These are phyloP conservation scores for Pseudopodoces humilis DNA, from an alignment of 2,113 vertebrate species.

Conservation along the genomic window DNA sequence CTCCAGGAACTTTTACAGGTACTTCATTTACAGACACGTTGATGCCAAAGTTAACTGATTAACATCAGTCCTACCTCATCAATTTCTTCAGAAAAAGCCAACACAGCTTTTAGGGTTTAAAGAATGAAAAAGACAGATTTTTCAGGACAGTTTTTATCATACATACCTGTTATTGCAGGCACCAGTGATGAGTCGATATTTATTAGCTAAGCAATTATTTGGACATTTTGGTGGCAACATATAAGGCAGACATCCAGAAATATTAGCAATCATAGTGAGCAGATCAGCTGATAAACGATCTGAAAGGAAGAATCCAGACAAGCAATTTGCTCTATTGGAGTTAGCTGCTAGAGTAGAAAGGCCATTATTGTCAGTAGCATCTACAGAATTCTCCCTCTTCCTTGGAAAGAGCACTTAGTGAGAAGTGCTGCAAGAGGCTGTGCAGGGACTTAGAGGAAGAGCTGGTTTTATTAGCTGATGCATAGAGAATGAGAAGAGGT, in stretches of 20 bases:
- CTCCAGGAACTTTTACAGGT: not conserved
- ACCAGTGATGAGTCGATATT: constrained; percentile 87
- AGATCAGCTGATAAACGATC: constrained; percentile 74
- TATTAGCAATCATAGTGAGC: constrained; percentile 72
- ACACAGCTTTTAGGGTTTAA: not conserved
- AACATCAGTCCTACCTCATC: accelerated
- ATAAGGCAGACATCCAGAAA: constrained; percentile 81
- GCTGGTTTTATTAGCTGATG: not conserved
- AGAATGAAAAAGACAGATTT: not conserved
- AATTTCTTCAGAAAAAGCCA: not conserved
- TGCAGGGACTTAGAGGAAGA: not conserved
- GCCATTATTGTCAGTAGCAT: not conserved
- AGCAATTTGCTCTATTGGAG: not conserved
- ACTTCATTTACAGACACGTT: not conserved
- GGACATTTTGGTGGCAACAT: constrained; percentile 74
- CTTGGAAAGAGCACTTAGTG: not conserved
- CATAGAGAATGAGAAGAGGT: not conserved
- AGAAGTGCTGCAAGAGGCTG: not conserved
- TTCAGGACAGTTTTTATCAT: not conserved
- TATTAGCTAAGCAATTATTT: constrained; percentile 68
- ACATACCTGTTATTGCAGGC: constrained; percentile 91
- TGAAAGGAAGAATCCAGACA: constrained; percentile 51
- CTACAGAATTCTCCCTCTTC: not conserved
- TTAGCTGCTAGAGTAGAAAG: not conserved
- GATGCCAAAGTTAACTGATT: not conserved